Base-by-base conservation (phyloP, 2,113 vertebrate species). In the Paralichthys olivaceus region DNA sequence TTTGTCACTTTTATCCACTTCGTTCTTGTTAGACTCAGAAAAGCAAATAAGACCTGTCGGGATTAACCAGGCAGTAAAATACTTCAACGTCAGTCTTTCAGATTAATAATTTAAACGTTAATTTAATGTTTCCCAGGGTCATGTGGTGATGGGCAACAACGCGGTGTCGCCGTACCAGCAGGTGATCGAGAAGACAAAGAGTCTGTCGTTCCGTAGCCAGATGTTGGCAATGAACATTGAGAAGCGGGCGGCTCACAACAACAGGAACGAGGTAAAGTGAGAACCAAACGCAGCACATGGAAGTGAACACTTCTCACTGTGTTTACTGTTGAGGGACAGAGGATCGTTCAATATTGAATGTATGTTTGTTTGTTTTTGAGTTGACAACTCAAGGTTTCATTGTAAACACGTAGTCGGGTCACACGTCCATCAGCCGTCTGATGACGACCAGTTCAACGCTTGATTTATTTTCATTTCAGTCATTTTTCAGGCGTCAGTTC, bases 71-170 rank as follows among this genome's bases (percentile, higher is more conserved):
- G 28, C 22, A 12, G 23, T 5, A 15, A 4, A 40, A 3, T 25
- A 13, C 22, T 23, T 25, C 20, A 4, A 59, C 6, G 17, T 59
- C 28, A 3, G 4, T 59, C 28, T 51, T 4, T 51, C 2, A 28
- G 4, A 15, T 11, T 17, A 37, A 4, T 12, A 3, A 19, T 40
- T 29, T 32, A 29, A 29, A 29, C 2, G 28, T 7, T 45, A 3
- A n/a, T n/a, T n/a, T 3, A 65, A 6, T 73, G 29, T 78, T 12
- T 32, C 5, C 37, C 70, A 98, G 97, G 97, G 97, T 67, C 97
- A 99, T 1, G 97, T 99, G 19, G 97, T 98, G 79, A 99, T 99
- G 97, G 97, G 97, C 45, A 99, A 97, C 94, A 99, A 98, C 69
- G 97, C 97, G 0, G 96, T 98, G 51, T 98, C 97, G 11, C 97